These are phyloP conservation scores for Nestor notabilis DNA, from an alignment of 2,113 vertebrate genomes.

Conservation along the genomic window DNA sequence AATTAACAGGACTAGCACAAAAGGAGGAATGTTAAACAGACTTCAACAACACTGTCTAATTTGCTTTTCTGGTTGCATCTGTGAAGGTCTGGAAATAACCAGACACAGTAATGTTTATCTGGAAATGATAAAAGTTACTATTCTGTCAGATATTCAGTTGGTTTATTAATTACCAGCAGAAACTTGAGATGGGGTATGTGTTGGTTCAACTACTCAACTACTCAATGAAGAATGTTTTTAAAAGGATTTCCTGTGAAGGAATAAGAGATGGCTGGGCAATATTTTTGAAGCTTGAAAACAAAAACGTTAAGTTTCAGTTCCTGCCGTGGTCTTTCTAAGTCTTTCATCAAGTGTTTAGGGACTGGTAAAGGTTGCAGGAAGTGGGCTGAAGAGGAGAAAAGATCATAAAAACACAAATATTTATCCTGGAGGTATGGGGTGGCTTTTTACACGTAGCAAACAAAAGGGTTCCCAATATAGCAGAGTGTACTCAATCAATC, in stretches of 20 bases:
- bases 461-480: neutral
- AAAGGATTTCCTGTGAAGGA: conserved; percentile 64
- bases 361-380: conserved; percentile 22
- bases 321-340: neutral
- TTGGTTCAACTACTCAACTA: conserved; percentile 30
- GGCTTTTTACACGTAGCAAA: neutral
- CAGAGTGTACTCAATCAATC: neutral
- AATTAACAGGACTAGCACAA: conserved; percentile 24
- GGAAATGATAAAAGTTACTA: conserved; percentile 11
- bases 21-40: conserved; percentile 20
- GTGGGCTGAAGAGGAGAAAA: neutral
- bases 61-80: neutral
- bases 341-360: conserved; percentile 18
- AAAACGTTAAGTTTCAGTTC: conserved; percentile 40
- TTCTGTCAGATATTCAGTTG: neutral
- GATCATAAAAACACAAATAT: neutral
- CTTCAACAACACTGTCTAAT: neutral
- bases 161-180: conserved; percentile 46
- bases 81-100: conserved; percentile 20
- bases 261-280: conserved; percentile 46
- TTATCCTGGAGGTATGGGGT: neutral
- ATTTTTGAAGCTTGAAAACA: conserved; percentile 43
- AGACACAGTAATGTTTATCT: neutral
- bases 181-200: conserved; percentile 27
- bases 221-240: conserved; percentile 48